Conservation (phyloP, 1,140 invertebrate species). For the Bombus haemorrhoidalis region DNA sequence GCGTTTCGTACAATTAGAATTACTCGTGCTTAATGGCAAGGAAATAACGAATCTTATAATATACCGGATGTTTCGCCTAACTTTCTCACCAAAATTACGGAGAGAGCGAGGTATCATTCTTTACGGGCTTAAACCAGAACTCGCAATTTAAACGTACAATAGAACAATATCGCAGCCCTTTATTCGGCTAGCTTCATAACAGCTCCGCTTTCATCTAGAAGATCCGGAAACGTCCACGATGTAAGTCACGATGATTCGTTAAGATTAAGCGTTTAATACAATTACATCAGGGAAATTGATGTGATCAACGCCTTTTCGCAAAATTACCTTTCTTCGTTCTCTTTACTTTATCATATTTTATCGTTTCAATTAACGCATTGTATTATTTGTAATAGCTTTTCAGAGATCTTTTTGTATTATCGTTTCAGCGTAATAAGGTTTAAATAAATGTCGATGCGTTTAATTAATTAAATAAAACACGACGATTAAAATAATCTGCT, state of each 20-base stretch:
- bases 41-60: slow-evolving; percentile 3
- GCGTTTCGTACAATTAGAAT: not conserved
- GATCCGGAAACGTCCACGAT: slow-evolving; percentile 41
- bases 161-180: slow-evolving; percentile 61
- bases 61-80: slow-evolving; percentile 1
- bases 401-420: not conserved
- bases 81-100: not conserved
- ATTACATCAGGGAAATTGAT: slow-evolving; percentile 34
- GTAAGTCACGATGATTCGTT: slow-evolving; percentile 62
- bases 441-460: not conserved
- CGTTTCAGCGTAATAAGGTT: not conserved
- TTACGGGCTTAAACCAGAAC: slow-evolving; percentile 57
- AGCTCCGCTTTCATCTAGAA: slow-evolving; percentile 51
- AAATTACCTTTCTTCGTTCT: not conserved
- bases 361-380: not conserved
- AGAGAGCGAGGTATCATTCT: slow-evolving; percentile 43
- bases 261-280: slow-evolving; percentile 51
- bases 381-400: not conserved
- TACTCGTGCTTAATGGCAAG: not conserved
- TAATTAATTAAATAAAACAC: not conserved
- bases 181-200: slow-evolving; percentile 65
- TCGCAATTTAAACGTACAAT: slow-evolving; percentile 66
- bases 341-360: not conserved
- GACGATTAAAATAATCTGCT: not conserved
- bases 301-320: not conserved